Percentiles rank a stretch among this genome's conserved stretches.
Conservation (phyloP, 2,113 vertebrate species). For the Chiloscyllium plagiosum region DNA sequence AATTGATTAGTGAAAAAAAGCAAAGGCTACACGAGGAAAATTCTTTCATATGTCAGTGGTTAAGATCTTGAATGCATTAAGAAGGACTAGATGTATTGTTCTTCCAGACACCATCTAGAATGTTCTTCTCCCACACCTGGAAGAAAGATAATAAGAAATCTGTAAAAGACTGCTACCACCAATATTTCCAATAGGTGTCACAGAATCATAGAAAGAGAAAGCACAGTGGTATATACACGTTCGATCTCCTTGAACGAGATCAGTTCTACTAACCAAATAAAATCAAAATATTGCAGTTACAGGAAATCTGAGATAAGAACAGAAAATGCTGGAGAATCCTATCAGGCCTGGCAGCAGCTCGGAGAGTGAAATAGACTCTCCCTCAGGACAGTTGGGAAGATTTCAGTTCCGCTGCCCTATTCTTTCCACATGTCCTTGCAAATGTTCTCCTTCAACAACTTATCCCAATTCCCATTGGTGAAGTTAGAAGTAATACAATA, state of each 20-base stretch:
- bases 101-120: background rate
- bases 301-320: too few species aligned
- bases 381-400: too few species aligned
- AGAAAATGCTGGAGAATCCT: too few species aligned
- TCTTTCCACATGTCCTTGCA: background rate
- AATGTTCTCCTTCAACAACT: background rate
- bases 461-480: background rate
- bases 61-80: background rate
- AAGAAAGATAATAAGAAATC: background rate
- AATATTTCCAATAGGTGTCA: background rate
- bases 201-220: background rate
- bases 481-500: too few species aligned
- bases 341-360: too few species aligned
- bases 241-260: background rate
- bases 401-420: background rate
- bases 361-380: too few species aligned
- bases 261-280: too few species aligned
- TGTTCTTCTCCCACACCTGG: background rate
- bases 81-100: too few species aligned
- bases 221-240: background rate
- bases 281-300: too few species aligned
- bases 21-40: background rate
- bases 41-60: background rate
- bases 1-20: background rate
- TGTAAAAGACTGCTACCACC: background rate